Percentiles rank a stretch among this genome's conserved stretches.
Conservation (phyloP, 2,113 vertebrate species). For the Limnothrissa miodon region DNA sequence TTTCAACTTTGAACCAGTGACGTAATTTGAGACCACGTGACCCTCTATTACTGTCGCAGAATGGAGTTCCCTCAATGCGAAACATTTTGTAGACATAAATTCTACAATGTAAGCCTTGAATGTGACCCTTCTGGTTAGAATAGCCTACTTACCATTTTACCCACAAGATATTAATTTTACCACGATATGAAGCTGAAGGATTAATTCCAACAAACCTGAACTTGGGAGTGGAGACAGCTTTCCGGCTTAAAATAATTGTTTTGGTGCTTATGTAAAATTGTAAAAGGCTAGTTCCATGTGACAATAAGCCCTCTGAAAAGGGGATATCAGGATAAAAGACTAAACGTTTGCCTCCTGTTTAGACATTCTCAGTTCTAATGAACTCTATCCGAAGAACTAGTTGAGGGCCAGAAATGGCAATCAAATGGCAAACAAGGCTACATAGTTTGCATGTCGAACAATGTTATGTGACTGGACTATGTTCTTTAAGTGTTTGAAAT, state of each 20-base stretch:
- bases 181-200: too few species aligned
- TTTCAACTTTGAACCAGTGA: constrained; percentile 70
- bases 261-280: too few species aligned
- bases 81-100: background rate
- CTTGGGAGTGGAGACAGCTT: background rate
- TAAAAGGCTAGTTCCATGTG: too few species aligned
- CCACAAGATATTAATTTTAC: too few species aligned
- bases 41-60: background rate
- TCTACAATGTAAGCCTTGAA: background rate
- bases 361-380: background rate
- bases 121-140: background rate
- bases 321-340: too few species aligned
- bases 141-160: background rate
- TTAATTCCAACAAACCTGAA: background rate
- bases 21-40: constrained; percentile 56
- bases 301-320: too few species aligned
- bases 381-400: background rate
- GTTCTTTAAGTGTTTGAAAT: background rate
- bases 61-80: constrained; percentile 30
- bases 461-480: background rate
- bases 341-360: background rate
- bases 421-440: too few species aligned
- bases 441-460: background rate
- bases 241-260: background rate
- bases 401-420: background rate